These are phyloP conservation scores for Triplophysa dalaica DNA, from an alignment of 2,113 vertebrate genomes.

Conservation along the genomic window DNA sequence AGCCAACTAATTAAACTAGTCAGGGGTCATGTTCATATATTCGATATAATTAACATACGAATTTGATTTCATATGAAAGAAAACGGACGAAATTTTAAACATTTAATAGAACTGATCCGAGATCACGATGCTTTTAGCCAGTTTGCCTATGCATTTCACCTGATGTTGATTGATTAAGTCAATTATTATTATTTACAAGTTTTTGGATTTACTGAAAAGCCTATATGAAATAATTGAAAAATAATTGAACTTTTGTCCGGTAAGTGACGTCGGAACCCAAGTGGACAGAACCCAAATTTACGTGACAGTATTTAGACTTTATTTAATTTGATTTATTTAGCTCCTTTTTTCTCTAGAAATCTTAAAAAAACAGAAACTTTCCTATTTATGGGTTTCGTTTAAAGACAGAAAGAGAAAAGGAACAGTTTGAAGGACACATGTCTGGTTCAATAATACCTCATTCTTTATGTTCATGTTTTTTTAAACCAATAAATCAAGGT, in stretches of 20 bases:
- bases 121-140: no score
- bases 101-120: no score
- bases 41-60: not conserved
- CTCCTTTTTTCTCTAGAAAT: not conserved
- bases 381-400: not conserved
- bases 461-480: conserved; percentile 69
- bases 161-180: not conserved
- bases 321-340: not conserved
- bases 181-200: not conserved
- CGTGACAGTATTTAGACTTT: no score
- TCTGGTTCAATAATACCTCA: conserved; percentile 60
- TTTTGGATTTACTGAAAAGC: no score
- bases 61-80: not conserved
- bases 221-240: no score
- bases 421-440: conserved; percentile 63
- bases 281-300: no score
- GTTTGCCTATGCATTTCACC: not conserved
- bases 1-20: not conserved
- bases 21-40: not conserved
- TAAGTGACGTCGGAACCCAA: no score
- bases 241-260: no score
- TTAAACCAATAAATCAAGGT: conserved; percentile 76
- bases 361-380: not conserved
- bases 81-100: no score
- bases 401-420: not conserved